Percentiles rank a stretch among this genome's conserved stretches.
phyloP scores from a whole-genome alignment of 2,888 invertebrate genomes.

The Leptinotarsa tumamoca region DNA sequence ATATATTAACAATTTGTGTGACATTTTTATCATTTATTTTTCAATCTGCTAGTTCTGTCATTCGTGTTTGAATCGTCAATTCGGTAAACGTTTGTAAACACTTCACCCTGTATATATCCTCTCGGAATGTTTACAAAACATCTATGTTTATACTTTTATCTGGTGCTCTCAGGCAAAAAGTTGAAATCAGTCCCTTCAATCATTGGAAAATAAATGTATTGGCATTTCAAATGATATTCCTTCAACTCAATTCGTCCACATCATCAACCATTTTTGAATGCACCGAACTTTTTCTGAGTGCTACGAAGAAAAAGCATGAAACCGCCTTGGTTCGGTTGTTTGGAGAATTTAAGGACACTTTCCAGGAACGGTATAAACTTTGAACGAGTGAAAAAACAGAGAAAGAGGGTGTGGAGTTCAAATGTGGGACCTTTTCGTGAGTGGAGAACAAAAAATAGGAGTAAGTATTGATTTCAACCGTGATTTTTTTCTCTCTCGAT shows the following conservation, averaged over 20 bases:
- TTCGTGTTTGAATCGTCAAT: too few species aligned
- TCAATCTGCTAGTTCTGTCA: too few species aligned
- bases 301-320: conserved; percentile 50
- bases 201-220: too few species aligned
- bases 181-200: too few species aligned
- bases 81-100: too few species aligned
- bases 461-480: conserved; percentile 1
- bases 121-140: too few species aligned
- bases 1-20: too few species aligned
- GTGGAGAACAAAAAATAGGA: conserved; percentile 22
- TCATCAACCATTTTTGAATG: not conserved
- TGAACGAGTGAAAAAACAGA: conserved; percentile 32
- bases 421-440: conserved; percentile 39
- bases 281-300: conserved; percentile 1
- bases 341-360: conserved; percentile 45
- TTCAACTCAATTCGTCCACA: too few species aligned
- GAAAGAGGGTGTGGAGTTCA: conserved; percentile 41
- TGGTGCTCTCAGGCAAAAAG: too few species aligned
- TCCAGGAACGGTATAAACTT: conserved; percentile 31
- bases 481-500: not conserved
- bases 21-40: too few species aligned
- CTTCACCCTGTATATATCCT: too few species aligned
- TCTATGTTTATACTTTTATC: too few species aligned
- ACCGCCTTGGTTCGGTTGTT: conserved; percentile 56
- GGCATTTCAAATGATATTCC: not conserved